These are phyloP conservation scores for Myotis findleyi DNA, from an alignment of 2,797 vertebrate species.

Conservation along the genomic window DNA sequence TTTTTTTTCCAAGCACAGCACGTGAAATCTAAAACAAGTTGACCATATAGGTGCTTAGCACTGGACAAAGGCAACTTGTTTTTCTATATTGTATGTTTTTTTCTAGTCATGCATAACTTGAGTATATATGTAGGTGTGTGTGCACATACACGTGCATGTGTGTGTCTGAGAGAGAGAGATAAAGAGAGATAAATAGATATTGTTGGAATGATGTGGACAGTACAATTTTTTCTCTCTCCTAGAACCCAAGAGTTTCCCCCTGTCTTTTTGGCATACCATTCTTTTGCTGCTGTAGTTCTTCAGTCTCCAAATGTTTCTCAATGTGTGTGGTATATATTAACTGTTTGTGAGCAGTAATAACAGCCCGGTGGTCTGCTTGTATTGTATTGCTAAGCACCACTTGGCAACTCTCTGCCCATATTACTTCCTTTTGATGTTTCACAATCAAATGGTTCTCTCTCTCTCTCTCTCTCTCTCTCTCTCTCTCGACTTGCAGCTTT, in stretches of 20 bases:
- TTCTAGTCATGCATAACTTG: not conserved
- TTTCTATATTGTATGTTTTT: not conserved
- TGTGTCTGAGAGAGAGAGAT: not conserved
- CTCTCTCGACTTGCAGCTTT: constrained; percentile 78
- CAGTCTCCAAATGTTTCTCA: constrained; percentile 77
- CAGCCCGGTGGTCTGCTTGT: constrained; percentile 73
- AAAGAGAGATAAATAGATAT: not conserved
- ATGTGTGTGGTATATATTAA: constrained; percentile 76
- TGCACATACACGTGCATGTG: not conserved
- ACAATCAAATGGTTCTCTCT: constrained; percentile 80
- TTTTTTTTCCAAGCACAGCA: not conserved
- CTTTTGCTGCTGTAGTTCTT: constrained; percentile 69
- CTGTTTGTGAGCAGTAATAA: constrained; percentile 74
- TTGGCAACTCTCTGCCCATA: constrained; percentile 82
- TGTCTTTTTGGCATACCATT: constrained; percentile 56
- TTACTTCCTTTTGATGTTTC: constrained; percentile 81
- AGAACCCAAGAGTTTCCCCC: not conserved
- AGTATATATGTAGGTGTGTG: not conserved
- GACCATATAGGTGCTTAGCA: not conserved
- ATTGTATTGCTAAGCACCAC: constrained; percentile 83
- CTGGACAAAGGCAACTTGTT: not conserved
- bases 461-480: constrained; percentile 76
- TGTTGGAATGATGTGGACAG: not conserved
- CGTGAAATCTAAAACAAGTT: not conserved
- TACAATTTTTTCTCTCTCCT: constrained; percentile 15